Evolutionary conservation across 92 coral and sea anemone species (phyloP), one percentile per base, ranked within the genome.

Genomic region (Pocillopora grandis): DNA sequence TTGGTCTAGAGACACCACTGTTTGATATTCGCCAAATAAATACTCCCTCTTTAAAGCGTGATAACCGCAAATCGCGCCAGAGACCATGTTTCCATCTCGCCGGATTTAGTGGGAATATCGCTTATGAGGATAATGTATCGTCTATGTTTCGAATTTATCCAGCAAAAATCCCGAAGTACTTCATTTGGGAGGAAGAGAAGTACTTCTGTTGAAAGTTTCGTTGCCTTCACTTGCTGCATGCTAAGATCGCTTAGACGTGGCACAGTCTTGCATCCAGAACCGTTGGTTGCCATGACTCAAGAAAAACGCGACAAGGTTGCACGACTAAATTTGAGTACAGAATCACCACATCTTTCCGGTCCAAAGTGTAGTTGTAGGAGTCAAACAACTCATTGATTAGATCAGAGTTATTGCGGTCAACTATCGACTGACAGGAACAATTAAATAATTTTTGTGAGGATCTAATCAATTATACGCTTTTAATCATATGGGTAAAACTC

Each of bases 61-160:
- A 11, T 14, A 79, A 16, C 83, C 83, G 62, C 83, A 79, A 31
- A 79, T 79, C 11, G 65, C 83, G 6, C 83, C 83, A 52, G 63
- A 19, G 11, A 67, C 65, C 14, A 55, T 21, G 75, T 79, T 79
- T 23, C 23, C 83, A 10, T 68, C 83, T 15, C 27, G 27, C 27
- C 66, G 67, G 66, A 27, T 27, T 27, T 27, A 27, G 31, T 27
- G 31, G 84, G 84, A 3, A 52, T 67, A 56, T 80, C 84, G 57
- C 21, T 68, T 2, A 80, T 80, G 23, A 80, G 16, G 19, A 56
- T 18, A 80, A 68, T 56, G 18, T 56, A 52, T 4, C 62, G 20
- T 27, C 66, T 11, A n/a, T 3, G 61, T 68, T 14, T 36, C 12
- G 84, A 57, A 17, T 63, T 35, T 23, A 0, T 27, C 2, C 84